phyloP scores from a whole-genome alignment of 2,113 vertebrate genomes.

The Chaetops frenatus region DNA sequence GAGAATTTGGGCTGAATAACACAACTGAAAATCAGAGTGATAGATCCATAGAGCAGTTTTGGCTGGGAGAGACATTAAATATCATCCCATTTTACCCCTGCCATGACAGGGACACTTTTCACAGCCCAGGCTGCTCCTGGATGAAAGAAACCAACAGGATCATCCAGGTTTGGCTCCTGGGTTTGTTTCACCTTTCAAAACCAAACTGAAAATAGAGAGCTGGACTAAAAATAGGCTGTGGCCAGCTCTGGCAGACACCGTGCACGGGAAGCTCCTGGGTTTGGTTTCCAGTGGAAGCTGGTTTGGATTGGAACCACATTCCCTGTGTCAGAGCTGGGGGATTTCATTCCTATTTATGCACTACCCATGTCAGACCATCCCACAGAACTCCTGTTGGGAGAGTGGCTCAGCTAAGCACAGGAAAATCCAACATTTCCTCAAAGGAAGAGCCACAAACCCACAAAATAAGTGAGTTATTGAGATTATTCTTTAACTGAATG shows the following conservation, averaged over 20 bases:
- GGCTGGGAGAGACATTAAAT: neutral
- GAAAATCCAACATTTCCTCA: neutral
- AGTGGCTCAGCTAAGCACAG: neutral
- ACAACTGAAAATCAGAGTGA: neutral
- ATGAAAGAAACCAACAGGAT: neutral
- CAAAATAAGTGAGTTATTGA: neutral
- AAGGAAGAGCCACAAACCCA: neutral
- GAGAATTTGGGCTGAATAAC: neutral
- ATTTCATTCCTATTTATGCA: neutral
- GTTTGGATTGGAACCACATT: neutral
- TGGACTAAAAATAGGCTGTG: neutral
- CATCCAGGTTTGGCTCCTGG: neutral
- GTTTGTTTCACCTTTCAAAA: neutral
- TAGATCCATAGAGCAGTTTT: neutral
- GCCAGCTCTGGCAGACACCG: neutral
- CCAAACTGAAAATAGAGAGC: slow-evolving; percentile 13
- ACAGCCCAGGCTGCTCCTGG: neutral
- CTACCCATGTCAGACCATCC: rapidly evolving
- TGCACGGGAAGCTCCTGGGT: neutral
- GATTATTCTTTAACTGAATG: too few species aligned
- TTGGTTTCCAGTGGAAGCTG: neutral
- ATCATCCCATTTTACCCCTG: neutral
- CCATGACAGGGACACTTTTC: neutral
- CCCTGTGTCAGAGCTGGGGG: neutral
- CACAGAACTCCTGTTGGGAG: neutral